These are phyloP conservation scores for Pterophyllum scalare DNA, from an alignment of 2,113 vertebrate species.

Conservation along the genomic window DNA sequence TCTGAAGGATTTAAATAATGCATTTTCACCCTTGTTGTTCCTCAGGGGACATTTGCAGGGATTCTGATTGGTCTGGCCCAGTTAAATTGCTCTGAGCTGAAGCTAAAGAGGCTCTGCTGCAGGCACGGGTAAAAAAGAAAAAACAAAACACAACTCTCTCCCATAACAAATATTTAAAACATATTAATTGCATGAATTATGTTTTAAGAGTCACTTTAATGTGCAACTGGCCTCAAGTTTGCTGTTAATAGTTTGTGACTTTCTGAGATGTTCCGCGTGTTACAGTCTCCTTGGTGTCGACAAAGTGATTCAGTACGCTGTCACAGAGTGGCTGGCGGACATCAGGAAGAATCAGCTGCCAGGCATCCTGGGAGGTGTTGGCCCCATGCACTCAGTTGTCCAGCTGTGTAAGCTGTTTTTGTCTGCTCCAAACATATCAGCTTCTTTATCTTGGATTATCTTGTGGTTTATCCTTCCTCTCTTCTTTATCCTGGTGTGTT, in stretches of 20 bases:
- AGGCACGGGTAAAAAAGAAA: slow-evolving; percentile 84
- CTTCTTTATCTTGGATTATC: not conserved
- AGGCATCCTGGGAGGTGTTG: slow-evolving; percentile 91
- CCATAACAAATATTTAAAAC: not conserved
- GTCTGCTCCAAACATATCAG: not conserved
- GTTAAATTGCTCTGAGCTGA: slow-evolving; percentile 92
- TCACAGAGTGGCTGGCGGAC: slow-evolving; percentile 91
- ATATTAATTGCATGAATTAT: not conserved
- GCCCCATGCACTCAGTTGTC: slow-evolving; percentile 94
- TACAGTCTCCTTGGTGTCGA: slow-evolving; percentile 89
- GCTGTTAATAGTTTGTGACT: not conserved
- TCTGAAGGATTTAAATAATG: not conserved
- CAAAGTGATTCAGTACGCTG: slow-evolving; percentile 90
- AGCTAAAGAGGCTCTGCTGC: slow-evolving; percentile 91
- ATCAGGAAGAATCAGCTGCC: slow-evolving; percentile 94
- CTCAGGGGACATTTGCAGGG: slow-evolving; percentile 91
- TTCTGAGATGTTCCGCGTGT: not conserved
- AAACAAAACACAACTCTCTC: not conserved
- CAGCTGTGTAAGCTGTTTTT: slow-evolving; percentile 87
- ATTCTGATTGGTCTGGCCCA: slow-evolving; percentile 93
- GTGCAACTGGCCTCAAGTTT: not conserved
- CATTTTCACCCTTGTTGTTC: slow-evolving; percentile 17
- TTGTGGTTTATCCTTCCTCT: not conserved
- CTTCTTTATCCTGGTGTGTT: not conserved
- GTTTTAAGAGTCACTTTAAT: not conserved